Conservation (phyloP, 2,888 invertebrate genomes). For the Scaeva pyrastri region DNA sequence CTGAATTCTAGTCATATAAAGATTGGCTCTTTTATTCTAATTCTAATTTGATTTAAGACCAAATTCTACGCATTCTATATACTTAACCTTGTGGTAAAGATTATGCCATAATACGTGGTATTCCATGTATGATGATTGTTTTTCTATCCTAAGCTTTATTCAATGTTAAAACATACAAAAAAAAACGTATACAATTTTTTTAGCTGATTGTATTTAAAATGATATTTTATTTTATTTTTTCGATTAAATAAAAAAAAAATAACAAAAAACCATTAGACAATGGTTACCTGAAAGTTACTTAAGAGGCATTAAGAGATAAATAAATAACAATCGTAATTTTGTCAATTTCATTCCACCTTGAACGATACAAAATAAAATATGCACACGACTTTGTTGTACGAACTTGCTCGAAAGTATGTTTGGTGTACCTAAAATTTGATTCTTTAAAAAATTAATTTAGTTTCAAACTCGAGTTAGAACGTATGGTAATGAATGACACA, state of each 20-base stretch:
- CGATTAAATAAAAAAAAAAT: slow-evolving; percentile 1
- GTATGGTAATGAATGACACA: no score
- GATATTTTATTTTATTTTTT: slow-evolving; percentile 28
- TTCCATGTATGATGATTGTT: slow-evolving; percentile 11
- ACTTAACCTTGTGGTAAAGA: slow-evolving; percentile 17
- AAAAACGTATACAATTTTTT: slow-evolving; percentile 3
- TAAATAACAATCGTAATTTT: slow-evolving; percentile 64
- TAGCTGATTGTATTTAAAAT: slow-evolving; percentile 45
- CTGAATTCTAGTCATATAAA: not conserved
- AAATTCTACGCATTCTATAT: not conserved
- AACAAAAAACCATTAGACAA: slow-evolving; percentile 66
- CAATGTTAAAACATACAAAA: slow-evolving; percentile 21
- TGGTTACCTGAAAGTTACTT: slow-evolving; percentile 53
- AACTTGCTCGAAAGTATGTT: not conserved
- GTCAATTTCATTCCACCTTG: slow-evolving; percentile 73
- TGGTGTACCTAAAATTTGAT: no score
- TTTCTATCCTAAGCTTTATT: not conserved
- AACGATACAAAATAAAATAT: slow-evolving; percentile 31
- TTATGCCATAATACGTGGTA: not conserved
- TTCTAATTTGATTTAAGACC: not conserved
- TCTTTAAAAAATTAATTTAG: no score
- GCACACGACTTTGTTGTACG: not conserved
- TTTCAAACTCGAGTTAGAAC: no score
- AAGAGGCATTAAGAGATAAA: slow-evolving; percentile 54
- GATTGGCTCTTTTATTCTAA: not conserved